These are phyloP conservation scores for Bombyx huttoni DNA, from an alignment of 2,888 invertebrate species.

Conservation along the genomic window DNA sequence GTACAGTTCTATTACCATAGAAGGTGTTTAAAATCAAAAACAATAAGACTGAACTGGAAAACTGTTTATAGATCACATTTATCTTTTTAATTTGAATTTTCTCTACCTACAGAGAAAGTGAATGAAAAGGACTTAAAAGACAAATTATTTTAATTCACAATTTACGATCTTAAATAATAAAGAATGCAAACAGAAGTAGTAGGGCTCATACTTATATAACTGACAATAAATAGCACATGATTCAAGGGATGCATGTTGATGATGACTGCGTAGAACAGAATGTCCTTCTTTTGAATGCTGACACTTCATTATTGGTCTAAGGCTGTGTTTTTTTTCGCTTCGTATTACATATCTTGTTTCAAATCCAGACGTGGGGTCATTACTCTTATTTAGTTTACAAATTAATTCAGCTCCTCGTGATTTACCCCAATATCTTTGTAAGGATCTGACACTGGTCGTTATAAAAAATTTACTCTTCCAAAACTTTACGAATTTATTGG, in stretches of 20 bases:
- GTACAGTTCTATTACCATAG: no score
- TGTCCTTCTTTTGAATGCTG: slow-evolving; percentile 54
- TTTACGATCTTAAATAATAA: no score
- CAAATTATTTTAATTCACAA: no score
- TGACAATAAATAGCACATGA: slow-evolving; percentile 65
- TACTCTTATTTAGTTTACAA: slow-evolving; percentile 36
- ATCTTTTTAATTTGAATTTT: no score
- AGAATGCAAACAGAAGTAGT: no score
- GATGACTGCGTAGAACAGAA: slow-evolving; percentile 56
- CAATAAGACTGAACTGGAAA: no score
- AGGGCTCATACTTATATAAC: slow-evolving; percentile 47
- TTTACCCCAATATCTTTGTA: slow-evolving; percentile 55
- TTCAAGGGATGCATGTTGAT: slow-evolving; percentile 55
- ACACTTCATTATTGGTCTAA: slow-evolving; percentile 43
- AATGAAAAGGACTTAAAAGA: no score
- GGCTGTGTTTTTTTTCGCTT: slow-evolving; percentile 38
- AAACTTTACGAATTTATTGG: slow-evolving; percentile 60
- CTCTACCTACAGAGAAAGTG: no score
- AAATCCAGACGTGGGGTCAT: slow-evolving; percentile 39
- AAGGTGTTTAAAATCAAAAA: no score
- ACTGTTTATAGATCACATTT: no score
- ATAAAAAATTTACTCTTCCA: slow-evolving; percentile 63
- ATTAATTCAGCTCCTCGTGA: slow-evolving; percentile 33
- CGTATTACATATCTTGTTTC: slow-evolving; percentile 29
- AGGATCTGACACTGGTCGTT: slow-evolving; percentile 54